Evolutionary conservation across 2,797 vertebrate genomes (phyloP).

Genomic region (Megalops cyprinoides): DNA sequence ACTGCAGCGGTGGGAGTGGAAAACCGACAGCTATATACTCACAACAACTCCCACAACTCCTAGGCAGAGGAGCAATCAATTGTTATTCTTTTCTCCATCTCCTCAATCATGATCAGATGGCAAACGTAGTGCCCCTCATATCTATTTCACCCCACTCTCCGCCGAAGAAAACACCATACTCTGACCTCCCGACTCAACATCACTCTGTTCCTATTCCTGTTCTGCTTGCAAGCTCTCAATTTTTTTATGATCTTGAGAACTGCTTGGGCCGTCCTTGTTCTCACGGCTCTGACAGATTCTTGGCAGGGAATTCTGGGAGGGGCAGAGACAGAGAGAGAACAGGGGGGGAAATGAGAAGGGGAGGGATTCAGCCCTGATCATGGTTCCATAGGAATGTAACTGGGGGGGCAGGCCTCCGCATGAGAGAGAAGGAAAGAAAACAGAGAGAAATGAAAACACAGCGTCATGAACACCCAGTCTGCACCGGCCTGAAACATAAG

Average conservation of each 20-base stretch:
- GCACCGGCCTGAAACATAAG: background rate
- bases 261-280: constrained; percentile 45
- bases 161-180: background rate
- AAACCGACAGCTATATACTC: constrained; percentile 45
- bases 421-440: constrained; percentile 21
- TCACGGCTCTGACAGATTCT: constrained; percentile 55
- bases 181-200: background rate
- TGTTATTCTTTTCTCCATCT: constrained; percentile 45
- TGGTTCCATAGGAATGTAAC: constrained; percentile 38
- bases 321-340: constrained; percentile 28
- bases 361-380: background rate
- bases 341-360: background rate
- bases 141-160: constrained; percentile 17
- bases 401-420: constrained; percentile 7
- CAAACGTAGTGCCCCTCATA: constrained; percentile 33
- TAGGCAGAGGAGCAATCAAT: constrained; percentile 30
- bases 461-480: background rate
- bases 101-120: constrained; percentile 26
- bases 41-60: constrained; percentile 37
- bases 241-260: constrained; percentile 36
- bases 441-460: constrained; percentile 30
- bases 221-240: background rate
- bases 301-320: constrained; percentile 41
- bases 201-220: constrained; percentile 22
- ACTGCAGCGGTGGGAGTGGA: constrained; percentile 25